Base-by-base conservation (phyloP, 2,797 vertebrate genomes). In the Rhyacichthys aspro region DNA sequence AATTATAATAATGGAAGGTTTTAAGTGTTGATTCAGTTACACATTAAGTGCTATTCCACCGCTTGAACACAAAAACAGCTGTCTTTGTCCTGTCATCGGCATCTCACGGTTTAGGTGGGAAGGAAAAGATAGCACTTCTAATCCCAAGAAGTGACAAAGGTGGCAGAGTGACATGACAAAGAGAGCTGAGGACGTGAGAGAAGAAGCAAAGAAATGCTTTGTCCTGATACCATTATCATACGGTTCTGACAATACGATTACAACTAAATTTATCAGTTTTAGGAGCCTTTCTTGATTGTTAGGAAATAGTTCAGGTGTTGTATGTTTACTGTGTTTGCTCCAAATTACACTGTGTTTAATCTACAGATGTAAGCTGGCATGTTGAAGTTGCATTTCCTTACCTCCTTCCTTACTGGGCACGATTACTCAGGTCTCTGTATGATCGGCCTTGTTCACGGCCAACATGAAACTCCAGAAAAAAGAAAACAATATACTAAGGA, bases 131-230 rank as follows among this genome's bases (percentile, higher is more conserved):
- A 43, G 34, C 34, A 18, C 11, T 53, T 15, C 32, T 57, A 11
- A 7, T 9, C 33, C 46, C 56, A 56, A 17, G 12, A 33, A 46
- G 52, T 9, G 46, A 54, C n/a, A 41, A 42, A 44, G 12, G 33
- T 28, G 1, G 45, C 44, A 36, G 19, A 42, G 8, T 2, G 43
- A 16, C 37, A 28, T 32, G 56, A 57, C 53, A 71, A 68, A 67
- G 65, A 56, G 23, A 67, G 15, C n/a, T 38, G 9, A 50, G 41
- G 63, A 50, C 38, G 46, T 60, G 47, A 42, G 55, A 62, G 76
- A 55, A 54, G 39, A 71, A 39, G 38, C 23, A 28, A 28, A 28
- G 23, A 28, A 28, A 28, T 2, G 23, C 4, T 28, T 5, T n/a
- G n/a, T n/a, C 23, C 23, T 28, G 23, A 3, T 28, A 28, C 7